phyloP scores from a whole-genome alignment of 2,797 vertebrate genomes.

The Acanthornis magna region DNA sequence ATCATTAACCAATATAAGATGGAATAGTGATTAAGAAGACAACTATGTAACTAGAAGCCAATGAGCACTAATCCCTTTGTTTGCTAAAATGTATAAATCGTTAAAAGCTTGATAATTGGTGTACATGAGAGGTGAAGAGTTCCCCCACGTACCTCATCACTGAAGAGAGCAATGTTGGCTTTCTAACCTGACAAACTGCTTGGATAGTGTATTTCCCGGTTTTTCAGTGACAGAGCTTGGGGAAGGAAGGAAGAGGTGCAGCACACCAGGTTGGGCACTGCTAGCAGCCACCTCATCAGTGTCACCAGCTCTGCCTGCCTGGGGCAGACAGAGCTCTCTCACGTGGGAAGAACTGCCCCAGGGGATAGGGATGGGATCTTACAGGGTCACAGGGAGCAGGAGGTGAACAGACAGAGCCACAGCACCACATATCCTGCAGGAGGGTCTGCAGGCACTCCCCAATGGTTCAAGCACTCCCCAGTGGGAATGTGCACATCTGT shows the following conservation, averaged over 20 bases:
- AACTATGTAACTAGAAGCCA: neutral
- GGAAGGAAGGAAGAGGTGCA: neutral
- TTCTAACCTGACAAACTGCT: neutral
- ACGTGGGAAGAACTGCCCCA: fast-evolving
- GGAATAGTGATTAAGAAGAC: neutral
- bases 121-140: no score
- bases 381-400: fast-evolving
- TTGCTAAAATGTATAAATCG: neutral
- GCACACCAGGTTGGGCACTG: neutral
- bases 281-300: neutral
- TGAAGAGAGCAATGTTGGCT: neutral
- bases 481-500: fast-evolving
- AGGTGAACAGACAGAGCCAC: neutral
- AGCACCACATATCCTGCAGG: neutral
- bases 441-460: neutral
- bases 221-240: neutral
- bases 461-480: neutral
- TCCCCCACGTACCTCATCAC: neutral
- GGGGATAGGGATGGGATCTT: neutral
- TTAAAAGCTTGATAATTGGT: neutral
- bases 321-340: neutral
- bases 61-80: neutral
- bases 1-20: neutral
- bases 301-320: neutral
- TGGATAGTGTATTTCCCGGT: neutral